Evolutionary conservation across 2,888 invertebrate genomes (phyloP).

Genomic region (Agrilus cyanescens): DNA sequence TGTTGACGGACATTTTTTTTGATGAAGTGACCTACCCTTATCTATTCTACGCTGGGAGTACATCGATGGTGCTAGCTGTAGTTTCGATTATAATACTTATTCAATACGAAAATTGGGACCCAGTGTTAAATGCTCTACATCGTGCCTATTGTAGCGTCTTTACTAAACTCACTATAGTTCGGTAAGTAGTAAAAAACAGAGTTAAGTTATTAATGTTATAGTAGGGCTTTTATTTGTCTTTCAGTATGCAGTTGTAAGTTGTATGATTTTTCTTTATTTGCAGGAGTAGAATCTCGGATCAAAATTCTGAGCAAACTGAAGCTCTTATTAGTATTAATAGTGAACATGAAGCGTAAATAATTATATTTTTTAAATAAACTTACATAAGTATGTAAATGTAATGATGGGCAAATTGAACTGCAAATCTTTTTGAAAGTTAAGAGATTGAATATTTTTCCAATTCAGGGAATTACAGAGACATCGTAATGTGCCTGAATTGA

Average conservation of each 20-base stretch:
- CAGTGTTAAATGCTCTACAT: constrained; percentile 47
- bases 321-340: constrained; percentile 51
- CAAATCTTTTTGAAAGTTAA: too few species aligned
- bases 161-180: constrained; percentile 37
- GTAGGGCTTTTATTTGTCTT: too few species aligned
- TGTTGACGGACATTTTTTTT: constrained; percentile 69
- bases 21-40: constrained; percentile 55
- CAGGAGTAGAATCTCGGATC: constrained; percentile 45
- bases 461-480: too few species aligned
- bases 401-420: too few species aligned
- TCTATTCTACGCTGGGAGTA: constrained; percentile 64
- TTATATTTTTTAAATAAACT: background rate
- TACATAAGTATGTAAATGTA: too few species aligned
- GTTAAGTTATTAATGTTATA: constrained; percentile 1
- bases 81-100: constrained; percentile 56
- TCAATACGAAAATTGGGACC: constrained; percentile 75
- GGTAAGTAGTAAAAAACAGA: constrained; percentile 29
- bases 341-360: constrained; percentile 42
- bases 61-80: constrained; percentile 68
- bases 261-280: constrained; percentile 8
- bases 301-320: constrained; percentile 57
- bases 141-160: constrained; percentile 39
- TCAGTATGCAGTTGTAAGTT: background rate
- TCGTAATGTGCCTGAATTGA: too few species aligned
- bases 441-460: too few species aligned